Evolutionary conservation across 2,797 vertebrate species (phyloP).

Genomic region (Clarias platycephalus): DNA sequence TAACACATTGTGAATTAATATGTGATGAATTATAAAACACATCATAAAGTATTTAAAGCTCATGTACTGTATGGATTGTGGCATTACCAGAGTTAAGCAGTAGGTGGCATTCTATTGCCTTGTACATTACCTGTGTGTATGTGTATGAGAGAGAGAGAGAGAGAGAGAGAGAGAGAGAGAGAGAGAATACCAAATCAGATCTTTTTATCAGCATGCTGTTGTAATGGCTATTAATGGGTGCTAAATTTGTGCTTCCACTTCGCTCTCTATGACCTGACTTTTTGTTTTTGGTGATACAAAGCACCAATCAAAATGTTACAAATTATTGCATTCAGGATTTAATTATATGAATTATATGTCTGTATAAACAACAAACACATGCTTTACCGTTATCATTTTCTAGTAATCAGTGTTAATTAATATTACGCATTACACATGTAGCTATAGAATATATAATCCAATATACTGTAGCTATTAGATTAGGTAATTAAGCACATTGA

Average conservation of each 20-base stretch:
- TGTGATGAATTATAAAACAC: not conserved
- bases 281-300: slow-evolving; percentile 6
- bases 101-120: slow-evolving; percentile 43
- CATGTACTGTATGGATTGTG: not conserved
- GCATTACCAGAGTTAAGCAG: slow-evolving; percentile 15
- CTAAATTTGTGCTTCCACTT: not conserved
- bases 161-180: not conserved
- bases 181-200: not conserved
- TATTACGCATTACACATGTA: not conserved
- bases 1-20: not conserved
- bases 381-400: not conserved
- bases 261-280: not conserved
- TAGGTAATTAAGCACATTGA: not conserved
- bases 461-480: not conserved
- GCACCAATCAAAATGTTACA: not conserved
- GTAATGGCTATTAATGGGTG: not conserved
- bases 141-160: not conserved
- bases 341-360: not conserved
- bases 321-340: not conserved
- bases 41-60: not conserved
- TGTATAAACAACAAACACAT: not conserved
- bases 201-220: not conserved
- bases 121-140: not conserved
- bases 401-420: not conserved
- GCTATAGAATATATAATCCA: too few species aligned